Evolutionary conservation across 1,140 invertebrate species (phyloP).

Genomic region (Psix sp.): DNA sequence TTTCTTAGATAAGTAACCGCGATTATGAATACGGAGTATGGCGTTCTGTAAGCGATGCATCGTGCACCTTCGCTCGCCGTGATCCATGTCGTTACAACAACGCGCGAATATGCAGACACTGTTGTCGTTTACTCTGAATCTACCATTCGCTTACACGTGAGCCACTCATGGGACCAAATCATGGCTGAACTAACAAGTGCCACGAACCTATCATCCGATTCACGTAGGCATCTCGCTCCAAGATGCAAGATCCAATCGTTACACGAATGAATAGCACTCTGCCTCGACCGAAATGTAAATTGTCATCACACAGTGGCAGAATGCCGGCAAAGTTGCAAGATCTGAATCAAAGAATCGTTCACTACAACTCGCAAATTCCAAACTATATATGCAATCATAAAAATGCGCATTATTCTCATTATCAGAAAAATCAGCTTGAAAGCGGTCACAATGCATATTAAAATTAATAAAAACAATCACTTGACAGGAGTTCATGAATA

Average conservation of each 20-base stretch:
- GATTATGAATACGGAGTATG: conserved; percentile 64
- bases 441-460: conserved; percentile 2
- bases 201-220: conserved; percentile 41
- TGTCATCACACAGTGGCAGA: conserved; percentile 38
- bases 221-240: conserved; percentile 15
- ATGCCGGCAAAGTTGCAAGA: conserved; percentile 37
- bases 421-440: conserved; percentile 19
- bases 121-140: conserved; percentile 45
- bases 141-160: conserved; percentile 29
- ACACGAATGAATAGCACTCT: conserved; percentile 25
- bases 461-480: conserved; percentile 6
- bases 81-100: conserved; percentile 65
- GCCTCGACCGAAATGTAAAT: conserved; percentile 45
- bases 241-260: conserved; percentile 44
- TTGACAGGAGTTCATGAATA: neutral
- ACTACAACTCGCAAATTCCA: conserved; percentile 15
- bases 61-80: conserved; percentile 47
- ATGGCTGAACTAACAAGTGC: conserved; percentile 26
- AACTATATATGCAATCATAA: conserved; percentile 22
- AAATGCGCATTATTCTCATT: conserved; percentile 24
- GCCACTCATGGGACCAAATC: conserved; percentile 32
- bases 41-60: conserved; percentile 46
- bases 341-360: conserved; percentile 29
- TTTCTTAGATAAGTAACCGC: conserved; percentile 67
- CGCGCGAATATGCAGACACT: conserved; percentile 38